Conservation (phyloP, 2,113 vertebrate species). For the Malurus alboscapulatus region DNA sequence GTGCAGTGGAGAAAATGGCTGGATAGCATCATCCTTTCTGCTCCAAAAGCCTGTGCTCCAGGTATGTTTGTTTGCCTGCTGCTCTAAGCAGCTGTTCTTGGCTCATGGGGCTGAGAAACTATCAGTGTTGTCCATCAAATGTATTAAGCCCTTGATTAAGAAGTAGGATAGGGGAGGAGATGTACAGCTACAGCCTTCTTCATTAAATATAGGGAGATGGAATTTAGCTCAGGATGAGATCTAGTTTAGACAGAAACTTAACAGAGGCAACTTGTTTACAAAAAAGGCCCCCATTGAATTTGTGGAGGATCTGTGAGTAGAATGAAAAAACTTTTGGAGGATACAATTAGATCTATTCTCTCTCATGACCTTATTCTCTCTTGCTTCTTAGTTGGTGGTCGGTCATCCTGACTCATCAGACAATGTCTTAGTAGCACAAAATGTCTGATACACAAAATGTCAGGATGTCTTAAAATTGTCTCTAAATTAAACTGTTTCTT, state of each 20-base stretch:
- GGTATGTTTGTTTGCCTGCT: neutral
- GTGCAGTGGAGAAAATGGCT: neutral
- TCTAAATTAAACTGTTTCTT: slow-evolving; percentile 1
- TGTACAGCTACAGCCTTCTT: neutral
- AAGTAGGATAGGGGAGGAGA: neutral
- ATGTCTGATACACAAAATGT: neutral
- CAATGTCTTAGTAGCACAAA: neutral
- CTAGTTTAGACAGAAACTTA: neutral
- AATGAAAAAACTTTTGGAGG: neutral
- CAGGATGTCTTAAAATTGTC: neutral
- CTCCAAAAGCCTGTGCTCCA: neutral
- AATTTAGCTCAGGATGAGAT: neutral
- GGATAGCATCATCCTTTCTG: neutral
- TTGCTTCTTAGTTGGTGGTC: neutral
- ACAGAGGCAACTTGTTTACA: neutral
- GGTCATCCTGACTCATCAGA: neutral
- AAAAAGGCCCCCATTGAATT: neutral
- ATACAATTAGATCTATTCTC: neutral
- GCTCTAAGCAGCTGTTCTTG: neutral
- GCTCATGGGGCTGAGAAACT: neutral
- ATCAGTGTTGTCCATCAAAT: neutral
- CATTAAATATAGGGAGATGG: neutral
- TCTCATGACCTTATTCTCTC: neutral
- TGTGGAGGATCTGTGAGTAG: neutral
- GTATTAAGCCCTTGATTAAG: neutral